Conservation (phyloP, 2,113 vertebrate species). For the Zosterops japonicus region DNA sequence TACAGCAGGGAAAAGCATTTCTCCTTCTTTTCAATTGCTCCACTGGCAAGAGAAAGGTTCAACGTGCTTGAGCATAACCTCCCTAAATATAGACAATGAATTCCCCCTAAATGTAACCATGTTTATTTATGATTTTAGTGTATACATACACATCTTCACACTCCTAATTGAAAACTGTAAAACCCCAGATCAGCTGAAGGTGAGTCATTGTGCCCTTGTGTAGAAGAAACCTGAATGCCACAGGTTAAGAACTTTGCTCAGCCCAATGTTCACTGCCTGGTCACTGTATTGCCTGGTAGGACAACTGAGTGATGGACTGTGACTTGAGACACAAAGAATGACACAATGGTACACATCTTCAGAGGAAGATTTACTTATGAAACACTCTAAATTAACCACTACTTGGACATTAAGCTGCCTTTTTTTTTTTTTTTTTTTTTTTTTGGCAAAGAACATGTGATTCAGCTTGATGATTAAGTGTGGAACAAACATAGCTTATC, state of each 20-base stretch:
- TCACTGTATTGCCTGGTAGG: not conserved
- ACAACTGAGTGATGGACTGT: not conserved
- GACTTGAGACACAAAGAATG: not conserved
- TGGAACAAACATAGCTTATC: not conserved
- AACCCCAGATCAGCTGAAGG: not conserved
- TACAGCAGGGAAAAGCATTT: not conserved
- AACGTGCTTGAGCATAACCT: not conserved
- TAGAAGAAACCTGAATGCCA: not conserved
- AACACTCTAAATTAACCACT: not conserved
- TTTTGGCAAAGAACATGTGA: not conserved
- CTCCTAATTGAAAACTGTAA: not conserved
- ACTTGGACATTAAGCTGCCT: not conserved
- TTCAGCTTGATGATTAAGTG: not conserved
- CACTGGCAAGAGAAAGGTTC: not conserved
- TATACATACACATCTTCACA: not conserved
- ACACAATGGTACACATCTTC: not conserved
- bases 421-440: not conserved
- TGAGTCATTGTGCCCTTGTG: not conserved
- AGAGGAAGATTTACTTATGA: not conserved
- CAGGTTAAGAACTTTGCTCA: not conserved
- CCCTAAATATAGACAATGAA: not conserved
- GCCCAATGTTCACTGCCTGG: not conserved
- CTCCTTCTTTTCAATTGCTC: not conserved
- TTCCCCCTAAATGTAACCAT: not conserved
- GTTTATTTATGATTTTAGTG: not conserved